Evolutionary conservation across 2,113 vertebrate species (phyloP).

Genomic region (Hippocampus guttulatus): DNA sequence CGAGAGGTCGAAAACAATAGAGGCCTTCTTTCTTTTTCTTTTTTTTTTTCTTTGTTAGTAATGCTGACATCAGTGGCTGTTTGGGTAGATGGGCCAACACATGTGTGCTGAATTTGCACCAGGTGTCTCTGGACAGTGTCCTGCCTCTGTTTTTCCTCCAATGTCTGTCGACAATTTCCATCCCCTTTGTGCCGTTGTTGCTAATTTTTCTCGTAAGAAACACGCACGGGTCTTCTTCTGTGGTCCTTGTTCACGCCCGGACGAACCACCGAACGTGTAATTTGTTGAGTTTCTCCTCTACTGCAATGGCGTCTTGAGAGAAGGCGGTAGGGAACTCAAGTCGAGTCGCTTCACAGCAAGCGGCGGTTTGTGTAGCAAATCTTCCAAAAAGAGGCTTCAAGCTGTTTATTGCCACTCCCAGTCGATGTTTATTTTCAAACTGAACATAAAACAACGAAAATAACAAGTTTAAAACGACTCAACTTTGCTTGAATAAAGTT

Average conservation of each 20-base stretch:
- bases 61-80: constrained; percentile 60
- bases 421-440: too few relatives aligned
- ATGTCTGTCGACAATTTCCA: constrained; percentile 20
- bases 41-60: constrained; percentile 49
- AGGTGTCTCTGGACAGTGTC: constrained; percentile 57
- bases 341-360: too few relatives aligned
- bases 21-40: constrained; percentile 27
- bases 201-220: constrained; percentile 51
- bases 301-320: too few relatives aligned
- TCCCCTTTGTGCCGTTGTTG: constrained; percentile 37
- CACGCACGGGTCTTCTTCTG: constrained; percentile 24
- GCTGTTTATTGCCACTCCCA: too few relatives aligned
- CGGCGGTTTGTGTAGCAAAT: too few relatives aligned
- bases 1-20: constrained; percentile 46
- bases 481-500: too few relatives aligned
- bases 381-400: too few relatives aligned
- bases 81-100: constrained; percentile 63
- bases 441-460: too few relatives aligned
- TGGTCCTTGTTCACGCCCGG: background rate
- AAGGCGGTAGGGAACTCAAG: too few relatives aligned
- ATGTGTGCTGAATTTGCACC: constrained; percentile 52
- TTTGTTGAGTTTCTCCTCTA: too few relatives aligned
- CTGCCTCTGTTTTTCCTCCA: constrained; percentile 23
- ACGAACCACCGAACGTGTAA: background rate
- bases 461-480: too few relatives aligned